A percentile compares a stretch with the other conserved stretches of the same genome.
These are phyloP conservation scores for Calameuta filiformis DNA, from an alignment of 2,888 invertebrate species.

Conservation along the genomic window DNA sequence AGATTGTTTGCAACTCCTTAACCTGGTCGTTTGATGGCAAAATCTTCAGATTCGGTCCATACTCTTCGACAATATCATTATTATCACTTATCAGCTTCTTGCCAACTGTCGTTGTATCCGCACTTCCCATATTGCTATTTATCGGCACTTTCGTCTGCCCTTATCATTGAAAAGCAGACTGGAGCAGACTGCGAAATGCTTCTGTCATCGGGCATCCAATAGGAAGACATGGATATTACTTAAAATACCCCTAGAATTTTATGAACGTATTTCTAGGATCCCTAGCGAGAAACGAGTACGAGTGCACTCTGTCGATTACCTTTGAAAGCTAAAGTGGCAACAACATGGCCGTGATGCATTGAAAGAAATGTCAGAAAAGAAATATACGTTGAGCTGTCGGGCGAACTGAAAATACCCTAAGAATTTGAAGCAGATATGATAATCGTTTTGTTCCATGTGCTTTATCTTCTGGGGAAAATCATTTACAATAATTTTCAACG, in stretches of 20 bases:
- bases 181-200: neutral
- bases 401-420: neutral
- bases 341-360: neutral
- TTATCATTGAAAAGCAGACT: neutral
- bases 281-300: neutral
- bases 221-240: neutral
- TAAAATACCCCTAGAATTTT: neutral
- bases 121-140: constrained; percentile 61
- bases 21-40: constrained; percentile 82
- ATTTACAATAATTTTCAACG: constrained; percentile 40
- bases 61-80: constrained; percentile 69
- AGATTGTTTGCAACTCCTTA: constrained; percentile 86
- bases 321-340: neutral
- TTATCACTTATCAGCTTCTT: constrained; percentile 51
- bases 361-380: neutral
- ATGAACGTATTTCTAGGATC: neutral
- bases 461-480: constrained; percentile 50
- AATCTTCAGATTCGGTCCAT: constrained; percentile 77
- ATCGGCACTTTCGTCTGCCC: neutral
- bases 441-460: constrained; percentile 50
- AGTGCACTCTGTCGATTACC: neutral
- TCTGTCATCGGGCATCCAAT: neutral
- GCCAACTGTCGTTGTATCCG: constrained; percentile 56
- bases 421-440: constrained; percentile 38
- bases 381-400: neutral